Conservation (phyloP, 2,888 invertebrate genomes). For the Epinotia nisella region DNA sequence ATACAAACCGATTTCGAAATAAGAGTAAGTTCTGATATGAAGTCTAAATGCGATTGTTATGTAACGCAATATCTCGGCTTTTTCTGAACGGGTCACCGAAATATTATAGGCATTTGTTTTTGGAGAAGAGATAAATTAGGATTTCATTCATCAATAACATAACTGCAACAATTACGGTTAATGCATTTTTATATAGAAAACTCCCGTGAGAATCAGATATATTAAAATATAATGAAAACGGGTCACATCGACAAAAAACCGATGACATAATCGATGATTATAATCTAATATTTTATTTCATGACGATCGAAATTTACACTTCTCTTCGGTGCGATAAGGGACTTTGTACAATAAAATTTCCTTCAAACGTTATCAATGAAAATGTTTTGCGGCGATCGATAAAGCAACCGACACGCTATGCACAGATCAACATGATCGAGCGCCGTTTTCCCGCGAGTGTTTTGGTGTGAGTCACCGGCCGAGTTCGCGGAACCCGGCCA, state of each 20-base stretch:
- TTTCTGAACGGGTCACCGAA: too few species aligned
- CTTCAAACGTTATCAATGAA: conserved; percentile 51
- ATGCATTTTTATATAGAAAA: too few species aligned
- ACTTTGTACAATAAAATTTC: neutral
- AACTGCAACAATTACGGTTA: too few species aligned
- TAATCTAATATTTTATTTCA: neutral
- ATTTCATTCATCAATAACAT: too few species aligned
- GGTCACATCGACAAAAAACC: too few species aligned
- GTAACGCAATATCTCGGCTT: too few species aligned
- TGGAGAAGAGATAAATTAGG: too few species aligned
- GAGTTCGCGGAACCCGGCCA: conserved; percentile 75
- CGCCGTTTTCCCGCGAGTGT: conserved; percentile 70
- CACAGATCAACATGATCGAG: conserved; percentile 67
- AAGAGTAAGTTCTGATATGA: neutral
- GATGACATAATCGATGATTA: too few species aligned
- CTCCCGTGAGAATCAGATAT: too few species aligned
- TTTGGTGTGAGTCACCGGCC: conserved; percentile 73
- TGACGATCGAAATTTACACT: neutral
- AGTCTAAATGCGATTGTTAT: neutral
- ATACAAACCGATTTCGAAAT: neutral
- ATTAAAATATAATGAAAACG: too few species aligned
- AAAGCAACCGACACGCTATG: conserved; percentile 63
- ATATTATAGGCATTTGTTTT: too few species aligned
- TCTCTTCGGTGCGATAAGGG: neutral
- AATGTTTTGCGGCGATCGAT: conserved; percentile 58